phyloP scores from a whole-genome alignment of 2,113 vertebrate genomes.

The Coracopsis vasa region DNA sequence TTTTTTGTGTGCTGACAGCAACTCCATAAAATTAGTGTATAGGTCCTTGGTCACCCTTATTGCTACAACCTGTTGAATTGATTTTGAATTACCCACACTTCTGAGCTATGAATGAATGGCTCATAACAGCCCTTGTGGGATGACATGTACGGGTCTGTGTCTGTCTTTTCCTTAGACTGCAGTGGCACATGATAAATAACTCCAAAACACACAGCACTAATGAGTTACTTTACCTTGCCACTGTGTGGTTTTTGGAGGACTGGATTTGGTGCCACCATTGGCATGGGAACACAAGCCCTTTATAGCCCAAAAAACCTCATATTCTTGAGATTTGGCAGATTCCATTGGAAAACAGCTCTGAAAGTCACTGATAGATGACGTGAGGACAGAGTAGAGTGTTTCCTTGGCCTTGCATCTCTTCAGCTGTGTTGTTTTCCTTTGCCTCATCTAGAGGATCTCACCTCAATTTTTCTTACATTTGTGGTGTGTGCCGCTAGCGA shows the following conservation, averaged over 20 bases:
- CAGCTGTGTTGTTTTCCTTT: neutral
- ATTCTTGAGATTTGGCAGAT: neutral
- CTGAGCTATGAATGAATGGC: neutral
- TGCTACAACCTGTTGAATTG: neutral
- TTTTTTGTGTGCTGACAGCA: neutral
- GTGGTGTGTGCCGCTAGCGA: neutral
- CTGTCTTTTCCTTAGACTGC: neutral
- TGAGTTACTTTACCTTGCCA: neutral
- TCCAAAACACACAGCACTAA: neutral
- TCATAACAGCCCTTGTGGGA: neutral
- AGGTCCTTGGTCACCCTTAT: neutral
- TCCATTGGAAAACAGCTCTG: neutral
- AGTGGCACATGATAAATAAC: rapidly evolving
- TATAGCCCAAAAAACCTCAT: neutral
- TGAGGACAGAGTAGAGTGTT: neutral
- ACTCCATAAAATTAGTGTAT: neutral
- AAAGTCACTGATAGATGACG: neutral
- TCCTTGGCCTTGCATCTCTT: neutral
- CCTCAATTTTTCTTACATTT: neutral
- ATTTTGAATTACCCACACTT: neutral
- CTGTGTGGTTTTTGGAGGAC: neutral
- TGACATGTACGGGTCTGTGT: neutral
- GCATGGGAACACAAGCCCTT: rapidly evolving
- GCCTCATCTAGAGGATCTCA: neutral
- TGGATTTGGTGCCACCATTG: neutral